A percentile compares a stretch with the other conserved stretches of the same genome.
Evolutionary conservation across 1,140 invertebrate species (phyloP).

Genomic region (Listronotus oregonensis): DNA sequence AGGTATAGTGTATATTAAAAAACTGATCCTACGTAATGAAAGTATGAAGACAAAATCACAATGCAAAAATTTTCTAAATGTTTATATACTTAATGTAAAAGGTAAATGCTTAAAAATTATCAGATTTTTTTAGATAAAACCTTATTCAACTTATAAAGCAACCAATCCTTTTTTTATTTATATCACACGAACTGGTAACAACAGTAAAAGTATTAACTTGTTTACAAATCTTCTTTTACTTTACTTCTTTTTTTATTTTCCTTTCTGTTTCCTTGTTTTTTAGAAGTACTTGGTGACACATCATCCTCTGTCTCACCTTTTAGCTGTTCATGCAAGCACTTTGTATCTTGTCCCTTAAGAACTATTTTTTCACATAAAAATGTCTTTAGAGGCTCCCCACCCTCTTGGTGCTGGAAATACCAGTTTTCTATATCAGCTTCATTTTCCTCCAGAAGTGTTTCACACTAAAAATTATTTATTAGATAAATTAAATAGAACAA

Average conservation of each 20-base stretch:
- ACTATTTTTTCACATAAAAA: conserved; percentile 75
- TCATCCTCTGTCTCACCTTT: conserved; percentile 53
- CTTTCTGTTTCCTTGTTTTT: conserved; percentile 16
- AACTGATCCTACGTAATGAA: no score
- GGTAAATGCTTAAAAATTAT: no score
- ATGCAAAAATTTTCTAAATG: no score
- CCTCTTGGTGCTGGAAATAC: conserved; percentile 79
- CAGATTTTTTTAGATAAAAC: no score
- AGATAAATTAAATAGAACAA: background rate
- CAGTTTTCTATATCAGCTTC: conserved; percentile 77
- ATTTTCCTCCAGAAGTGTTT: conserved; percentile 75
- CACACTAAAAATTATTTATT: conserved; percentile 61
- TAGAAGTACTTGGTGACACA: conserved; percentile 14
- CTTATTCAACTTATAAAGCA: no score
- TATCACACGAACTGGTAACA: no score
- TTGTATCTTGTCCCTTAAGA: conserved; percentile 65
- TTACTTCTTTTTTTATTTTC: conserved; percentile 17
- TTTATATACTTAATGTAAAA: no score
- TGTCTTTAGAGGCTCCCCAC: conserved; percentile 64
- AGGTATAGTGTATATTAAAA: no score
- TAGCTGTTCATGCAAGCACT: conserved; percentile 71
- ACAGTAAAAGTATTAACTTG: no score
- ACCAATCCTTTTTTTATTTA: no score
- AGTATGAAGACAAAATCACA: no score
- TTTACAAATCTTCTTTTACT: conserved; percentile 10